These are phyloP conservation scores for Azemiops feae DNA, from an alignment of 2,113 vertebrate genomes.

Conservation along the genomic window DNA sequence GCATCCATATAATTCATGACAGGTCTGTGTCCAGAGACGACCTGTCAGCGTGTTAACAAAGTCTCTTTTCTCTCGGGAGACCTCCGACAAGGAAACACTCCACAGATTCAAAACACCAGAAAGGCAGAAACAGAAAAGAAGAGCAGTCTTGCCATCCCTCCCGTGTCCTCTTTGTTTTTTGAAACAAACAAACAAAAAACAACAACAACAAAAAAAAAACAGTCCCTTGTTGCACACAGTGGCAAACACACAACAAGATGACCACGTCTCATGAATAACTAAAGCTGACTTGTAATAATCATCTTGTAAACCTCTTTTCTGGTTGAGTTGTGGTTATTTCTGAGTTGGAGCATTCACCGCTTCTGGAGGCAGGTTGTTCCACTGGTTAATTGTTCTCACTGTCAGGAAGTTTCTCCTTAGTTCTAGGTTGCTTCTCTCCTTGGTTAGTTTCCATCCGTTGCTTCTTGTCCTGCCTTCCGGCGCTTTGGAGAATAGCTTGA, in stretches of 20 bases:
- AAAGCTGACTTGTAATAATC: constrained; percentile 20
- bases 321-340: background rate
- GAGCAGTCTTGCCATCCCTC: background rate
- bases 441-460: no score
- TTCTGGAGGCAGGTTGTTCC: no score
- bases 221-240: background rate
- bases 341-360: no score
- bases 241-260: background rate
- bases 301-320: background rate
- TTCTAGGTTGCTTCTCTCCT: no score
- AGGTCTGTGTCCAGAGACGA: background rate
- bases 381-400: no score
- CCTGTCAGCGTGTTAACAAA: background rate
- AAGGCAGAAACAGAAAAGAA: background rate
- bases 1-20: background rate
- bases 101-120: background rate
- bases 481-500: no score
- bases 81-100: background rate
- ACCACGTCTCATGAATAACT: constrained; percentile 4
- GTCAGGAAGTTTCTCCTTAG: no score
- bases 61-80: background rate
- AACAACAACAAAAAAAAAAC: no score
- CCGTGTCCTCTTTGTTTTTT: background rate
- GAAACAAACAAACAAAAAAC: background rate
- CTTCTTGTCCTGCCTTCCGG: no score